Base-by-base conservation (phyloP, 2,888 invertebrate species). In the Camponotus fellah region DNA sequence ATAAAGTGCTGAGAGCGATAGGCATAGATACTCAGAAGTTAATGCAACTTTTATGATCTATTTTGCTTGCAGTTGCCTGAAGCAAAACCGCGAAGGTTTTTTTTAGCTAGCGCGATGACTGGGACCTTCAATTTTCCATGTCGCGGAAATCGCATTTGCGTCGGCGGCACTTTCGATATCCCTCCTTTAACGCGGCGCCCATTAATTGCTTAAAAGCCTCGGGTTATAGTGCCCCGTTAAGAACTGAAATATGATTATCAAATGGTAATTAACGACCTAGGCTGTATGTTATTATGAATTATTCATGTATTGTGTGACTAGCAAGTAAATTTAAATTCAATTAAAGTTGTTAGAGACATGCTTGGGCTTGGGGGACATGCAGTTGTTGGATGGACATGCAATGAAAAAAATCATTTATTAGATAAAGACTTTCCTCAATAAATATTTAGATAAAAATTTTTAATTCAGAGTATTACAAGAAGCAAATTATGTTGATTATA, bases 181-280 rank as follows among this genome's bases (percentile, higher is more conserved):
- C 65, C 64, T 40, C 72, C 80, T 86, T 88, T 82, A 71, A 53
- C 6, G 69, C 21, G 14, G 62, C 37, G 49, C 43, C 83, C 82
- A 86, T 84, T 89, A 88, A 85, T 72, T 66, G 83, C 85, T 84
- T 87, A 84, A 87, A 87, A 86, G 88, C 84, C 68, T 32, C 76
- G 68, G 79, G 77, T 66, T 75, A 72, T 82, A 76, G 62, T 56
- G 74, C 12, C 75, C 58, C 77, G 84, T 87, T 85, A 83, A 85
- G 84, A 85, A 83, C 68, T 65, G 80, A 85, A 88, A 89, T 62
- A 89, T 83, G 86, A 79, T 89, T 89, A 88, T 88, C 88, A 64
- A 86, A 76, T 82, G 83, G 77, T 89, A 89, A 89, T 86, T 84
- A 89, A 88, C 66, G 86, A 82, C 32, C 60, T 40, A 53, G 65